Percentiles rank a stretch among this genome's conserved stretches.
These are phyloP conservation scores for Rhinella marina DNA, from an alignment of 2,797 vertebrate genomes.

Conservation along the genomic window DNA sequence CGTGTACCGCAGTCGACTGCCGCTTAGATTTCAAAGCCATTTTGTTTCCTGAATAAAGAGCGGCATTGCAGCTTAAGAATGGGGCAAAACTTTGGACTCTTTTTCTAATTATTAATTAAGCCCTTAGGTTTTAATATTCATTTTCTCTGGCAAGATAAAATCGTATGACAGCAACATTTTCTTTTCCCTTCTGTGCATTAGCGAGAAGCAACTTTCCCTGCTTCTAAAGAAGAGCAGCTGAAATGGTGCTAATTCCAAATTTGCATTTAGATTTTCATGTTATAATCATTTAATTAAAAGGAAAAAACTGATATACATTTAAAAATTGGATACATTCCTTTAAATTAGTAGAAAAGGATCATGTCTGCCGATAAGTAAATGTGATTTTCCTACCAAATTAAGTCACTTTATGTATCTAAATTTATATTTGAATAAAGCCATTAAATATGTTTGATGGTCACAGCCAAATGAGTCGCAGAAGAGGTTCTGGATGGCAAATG, in stretches of 20 bases:
- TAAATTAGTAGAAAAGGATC: conserved; percentile 57
- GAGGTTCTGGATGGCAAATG: conserved; percentile 61
- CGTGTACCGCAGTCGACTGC: conserved; percentile 27
- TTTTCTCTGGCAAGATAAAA: conserved; percentile 58
- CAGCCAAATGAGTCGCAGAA: conserved; percentile 66
- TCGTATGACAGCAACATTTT: conserved; percentile 39
- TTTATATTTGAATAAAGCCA: conserved; percentile 63
- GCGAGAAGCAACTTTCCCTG: conserved; percentile 21
- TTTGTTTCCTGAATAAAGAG: conserved; percentile 49
- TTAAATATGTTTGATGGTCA: conserved; percentile 68
- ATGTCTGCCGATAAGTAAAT: conserved; percentile 61
- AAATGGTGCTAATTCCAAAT: conserved; percentile 53
- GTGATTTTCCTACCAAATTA: conserved; percentile 56
- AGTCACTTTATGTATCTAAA: conserved; percentile 58
- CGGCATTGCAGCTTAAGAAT: conserved; percentile 46
- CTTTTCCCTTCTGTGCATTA: conserved; percentile 13
- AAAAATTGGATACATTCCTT: conserved; percentile 52
- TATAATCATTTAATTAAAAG: conserved; percentile 61
- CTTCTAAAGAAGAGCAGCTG: conserved; percentile 28
- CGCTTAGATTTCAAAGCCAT: conserved; percentile 42
- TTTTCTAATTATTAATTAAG: conserved; percentile 61
- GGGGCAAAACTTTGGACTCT: conserved; percentile 43
- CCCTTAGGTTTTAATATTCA: conserved; percentile 59
- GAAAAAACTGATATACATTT: conserved; percentile 36
- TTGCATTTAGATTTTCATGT: conserved; percentile 58